A percentile compares a stretch with the other conserved stretches of the same genome.
phyloP scores from a whole-genome alignment of 2,888 invertebrate genomes.

The Drosophila helvetica region DNA sequence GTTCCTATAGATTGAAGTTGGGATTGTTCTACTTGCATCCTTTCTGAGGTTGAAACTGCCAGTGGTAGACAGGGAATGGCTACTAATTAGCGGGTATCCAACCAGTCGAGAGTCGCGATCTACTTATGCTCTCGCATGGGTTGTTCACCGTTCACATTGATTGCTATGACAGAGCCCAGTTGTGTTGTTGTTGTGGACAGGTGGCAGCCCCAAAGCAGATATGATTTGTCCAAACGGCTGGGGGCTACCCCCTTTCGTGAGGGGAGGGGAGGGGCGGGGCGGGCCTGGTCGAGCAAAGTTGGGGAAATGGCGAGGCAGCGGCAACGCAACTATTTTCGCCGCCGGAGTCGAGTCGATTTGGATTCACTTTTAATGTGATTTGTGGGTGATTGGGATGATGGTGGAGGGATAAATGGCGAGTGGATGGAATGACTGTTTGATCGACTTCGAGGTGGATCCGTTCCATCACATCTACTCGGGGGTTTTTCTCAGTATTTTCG shows the following conservation, averaged over 20 bases:
- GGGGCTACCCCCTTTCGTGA: too few species aligned
- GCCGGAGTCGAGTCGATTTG: background rate
- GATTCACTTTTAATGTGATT: background rate
- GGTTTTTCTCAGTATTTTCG: background rate
- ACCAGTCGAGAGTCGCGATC: too few species aligned
- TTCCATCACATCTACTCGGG: background rate
- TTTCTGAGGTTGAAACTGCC: too few species aligned
- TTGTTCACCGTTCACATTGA: background rate
- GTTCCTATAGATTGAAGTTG: too few species aligned
- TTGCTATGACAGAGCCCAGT: background rate
- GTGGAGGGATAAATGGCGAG: background rate
- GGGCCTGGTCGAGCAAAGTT: too few species aligned
- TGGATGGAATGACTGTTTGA: background rate
- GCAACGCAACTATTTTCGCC: background rate
- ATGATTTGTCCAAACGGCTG: background rate
- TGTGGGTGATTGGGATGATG: background rate
- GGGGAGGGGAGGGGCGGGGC: too few species aligned
- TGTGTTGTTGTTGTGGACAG: background rate
- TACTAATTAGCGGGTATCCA: too few species aligned
- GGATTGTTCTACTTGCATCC: too few species aligned
- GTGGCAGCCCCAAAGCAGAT: background rate
- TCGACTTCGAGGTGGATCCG: background rate
- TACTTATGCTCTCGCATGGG: too few species aligned
- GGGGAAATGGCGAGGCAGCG: too few species aligned
- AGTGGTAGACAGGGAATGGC: too few species aligned